These are phyloP conservation scores for Tuta absoluta DNA, from an alignment of 2,888 invertebrate species.

Conservation along the genomic window DNA sequence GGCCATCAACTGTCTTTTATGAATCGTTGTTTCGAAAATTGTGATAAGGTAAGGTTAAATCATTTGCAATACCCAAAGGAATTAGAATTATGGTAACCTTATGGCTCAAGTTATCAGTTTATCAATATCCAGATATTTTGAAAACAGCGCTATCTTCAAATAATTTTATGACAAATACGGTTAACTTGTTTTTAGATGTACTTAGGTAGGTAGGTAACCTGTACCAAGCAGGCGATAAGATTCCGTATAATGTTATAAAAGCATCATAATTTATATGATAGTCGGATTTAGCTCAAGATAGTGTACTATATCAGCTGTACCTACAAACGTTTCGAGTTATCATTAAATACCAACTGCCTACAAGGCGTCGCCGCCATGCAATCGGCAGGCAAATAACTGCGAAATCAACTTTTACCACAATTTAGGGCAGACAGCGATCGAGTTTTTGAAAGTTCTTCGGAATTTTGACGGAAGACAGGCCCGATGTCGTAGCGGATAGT, in stretches of 20 bases:
- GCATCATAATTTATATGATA: background rate
- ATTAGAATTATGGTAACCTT: no score
- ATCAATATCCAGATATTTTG: no score
- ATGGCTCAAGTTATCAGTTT: no score
- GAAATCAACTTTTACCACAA: conserved; percentile 19
- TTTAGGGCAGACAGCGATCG: conserved; percentile 6
- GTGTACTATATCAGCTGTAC: background rate
- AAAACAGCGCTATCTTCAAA: background rate
- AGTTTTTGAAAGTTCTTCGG: conserved; percentile 1
- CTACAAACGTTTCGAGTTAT: conserved; percentile 5
- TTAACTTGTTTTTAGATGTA: background rate
- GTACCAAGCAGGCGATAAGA: background rate
- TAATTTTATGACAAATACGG: background rate
- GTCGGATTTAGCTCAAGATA: conserved; percentile 2
- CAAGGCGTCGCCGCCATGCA: background rate
- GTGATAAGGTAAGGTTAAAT: no score
- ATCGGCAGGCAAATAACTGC: conserved; percentile 7
- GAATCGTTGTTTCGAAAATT: no score
- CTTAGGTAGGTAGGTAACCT: no score
- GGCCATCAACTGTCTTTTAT: background rate
- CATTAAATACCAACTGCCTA: background rate
- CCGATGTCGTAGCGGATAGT: no score
- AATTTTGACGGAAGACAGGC: no score
- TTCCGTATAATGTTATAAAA: background rate
- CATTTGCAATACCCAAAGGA: no score